phyloP scores from a whole-genome alignment of 2,113 vertebrate species.

The Gadus chalcogrammus region DNA sequence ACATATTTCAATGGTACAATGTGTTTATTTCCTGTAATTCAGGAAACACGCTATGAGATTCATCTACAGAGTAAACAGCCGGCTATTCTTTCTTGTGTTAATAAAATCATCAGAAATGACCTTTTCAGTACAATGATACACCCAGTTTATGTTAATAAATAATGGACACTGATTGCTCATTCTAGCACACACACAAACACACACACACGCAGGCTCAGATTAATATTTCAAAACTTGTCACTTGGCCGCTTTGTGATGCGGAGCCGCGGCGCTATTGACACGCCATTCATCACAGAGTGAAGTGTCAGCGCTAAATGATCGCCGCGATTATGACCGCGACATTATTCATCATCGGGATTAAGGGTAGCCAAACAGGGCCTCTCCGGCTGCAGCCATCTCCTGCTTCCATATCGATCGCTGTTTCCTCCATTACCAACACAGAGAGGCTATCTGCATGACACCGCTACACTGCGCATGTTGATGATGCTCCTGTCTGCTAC shows the following conservation, averaged over 20 bases:
- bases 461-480: slow-evolving; percentile 81
- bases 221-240: slow-evolving; percentile 84
- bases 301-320: slow-evolving; percentile 94
- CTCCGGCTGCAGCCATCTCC: slow-evolving; percentile 70
- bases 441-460: slow-evolving; percentile 81
- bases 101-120: background rate
- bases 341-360: slow-evolving; percentile 96
- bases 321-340: slow-evolving; percentile 93
- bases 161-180: background rate
- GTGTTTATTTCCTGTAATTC: background rate
- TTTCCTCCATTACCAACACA: slow-evolving; percentile 76
- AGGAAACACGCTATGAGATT: background rate
- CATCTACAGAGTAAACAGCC: background rate
- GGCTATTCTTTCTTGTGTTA: background rate
- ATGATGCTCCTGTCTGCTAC: slow-evolving; percentile 73
- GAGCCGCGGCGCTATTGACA: slow-evolving; percentile 62
- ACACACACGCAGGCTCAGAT: slow-evolving; percentile 69
- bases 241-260: slow-evolving; percentile 69
- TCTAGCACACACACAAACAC: slow-evolving; percentile 5
- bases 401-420: slow-evolving; percentile 79
- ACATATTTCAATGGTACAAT: background rate
- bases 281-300: slow-evolving; percentile 88
- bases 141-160: no score
- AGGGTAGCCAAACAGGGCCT: slow-evolving; percentile 71
- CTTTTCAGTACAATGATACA: no score